A percentile compares a stretch with the other conserved stretches of the same genome.
Conservation (phyloP, 2,888 invertebrate species). For the Seira musarum region DNA sequence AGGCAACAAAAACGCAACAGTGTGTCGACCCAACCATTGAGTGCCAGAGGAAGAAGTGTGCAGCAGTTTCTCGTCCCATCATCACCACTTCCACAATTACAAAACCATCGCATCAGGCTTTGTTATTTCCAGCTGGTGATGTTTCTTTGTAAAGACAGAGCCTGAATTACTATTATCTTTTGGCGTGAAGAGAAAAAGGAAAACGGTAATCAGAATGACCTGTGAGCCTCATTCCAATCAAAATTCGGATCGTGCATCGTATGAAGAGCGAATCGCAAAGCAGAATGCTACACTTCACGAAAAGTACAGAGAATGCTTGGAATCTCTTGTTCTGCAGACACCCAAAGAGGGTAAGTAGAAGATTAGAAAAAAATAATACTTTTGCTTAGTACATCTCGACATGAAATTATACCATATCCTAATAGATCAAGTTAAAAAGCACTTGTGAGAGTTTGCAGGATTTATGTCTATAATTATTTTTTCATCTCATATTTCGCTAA, state of each 20-base stretch:
- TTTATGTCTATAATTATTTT: too few relatives aligned
- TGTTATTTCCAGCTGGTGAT: not conserved
- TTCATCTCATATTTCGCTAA: not conserved
- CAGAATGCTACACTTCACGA: conserved; percentile 12
- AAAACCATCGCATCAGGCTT: not conserved
- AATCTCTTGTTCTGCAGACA: not conserved
- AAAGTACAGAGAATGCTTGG: conserved; percentile 27
- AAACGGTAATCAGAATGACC: conserved; percentile 26
- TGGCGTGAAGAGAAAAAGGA: not conserved
- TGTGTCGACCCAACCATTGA: too few relatives aligned
- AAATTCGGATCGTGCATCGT: conserved; percentile 12
- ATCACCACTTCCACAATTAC: not conserved
- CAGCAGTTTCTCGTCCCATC: not conserved
- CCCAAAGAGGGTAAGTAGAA: not conserved
- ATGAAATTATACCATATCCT: not conserved
- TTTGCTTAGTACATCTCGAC: not conserved
- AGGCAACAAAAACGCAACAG: too few relatives aligned
- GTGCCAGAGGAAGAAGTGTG: not conserved
- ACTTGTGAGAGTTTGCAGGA: not conserved
- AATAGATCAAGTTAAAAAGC: not conserved
- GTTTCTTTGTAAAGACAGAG: not conserved
- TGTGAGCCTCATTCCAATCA: conserved; percentile 28
- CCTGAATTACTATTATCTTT: not conserved
- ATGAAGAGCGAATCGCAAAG: conserved; percentile 1
- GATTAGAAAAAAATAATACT: not conserved